phyloP scores from a whole-genome alignment of 2,888 invertebrate species.

The Cryptocephalus primarius region DNA sequence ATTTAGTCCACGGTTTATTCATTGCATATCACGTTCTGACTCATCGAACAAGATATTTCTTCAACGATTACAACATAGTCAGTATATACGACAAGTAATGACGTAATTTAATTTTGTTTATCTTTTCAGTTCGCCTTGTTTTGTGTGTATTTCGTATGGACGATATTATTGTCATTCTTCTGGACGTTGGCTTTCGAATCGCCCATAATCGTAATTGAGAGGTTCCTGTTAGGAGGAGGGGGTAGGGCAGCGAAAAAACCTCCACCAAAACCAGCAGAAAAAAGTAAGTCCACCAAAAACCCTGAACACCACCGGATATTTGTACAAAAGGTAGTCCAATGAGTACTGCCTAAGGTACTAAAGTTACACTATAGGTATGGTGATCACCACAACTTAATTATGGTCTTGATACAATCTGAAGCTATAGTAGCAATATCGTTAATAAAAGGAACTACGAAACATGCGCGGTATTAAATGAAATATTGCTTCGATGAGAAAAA shows the following conservation, averaged over 20 bases:
- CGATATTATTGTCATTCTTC: slow-evolving; percentile 11
- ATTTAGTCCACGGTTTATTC: slow-evolving; percentile 21
- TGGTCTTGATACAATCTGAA: no score
- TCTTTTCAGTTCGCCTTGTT: slow-evolving; percentile 10
- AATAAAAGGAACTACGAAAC: no score
- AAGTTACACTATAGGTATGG: no score
- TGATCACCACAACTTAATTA: no score
- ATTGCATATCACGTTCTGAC: slow-evolving; percentile 6
- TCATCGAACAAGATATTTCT: slow-evolving; percentile 1
- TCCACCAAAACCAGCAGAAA: no score
- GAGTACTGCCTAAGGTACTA: no score
- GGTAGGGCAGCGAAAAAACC: not conserved
- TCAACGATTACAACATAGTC: not conserved
- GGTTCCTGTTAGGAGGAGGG: not conserved
- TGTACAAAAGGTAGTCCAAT: no score
- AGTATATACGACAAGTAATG: not conserved
- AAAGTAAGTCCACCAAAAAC: no score
- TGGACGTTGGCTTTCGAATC: slow-evolving; percentile 19
- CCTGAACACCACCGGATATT: no score
- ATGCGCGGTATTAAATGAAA: no score
- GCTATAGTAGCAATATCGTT: no score
- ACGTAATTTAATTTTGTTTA: not conserved
- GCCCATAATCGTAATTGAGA: slow-evolving; percentile 16
- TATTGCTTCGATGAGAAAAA: no score
- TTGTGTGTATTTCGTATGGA: slow-evolving; percentile 10